A percentile compares a stretch with the other conserved stretches of the same genome.
Evolutionary conservation across 2,888 invertebrate species (phyloP).

Genomic region (Pteria penguin): DNA sequence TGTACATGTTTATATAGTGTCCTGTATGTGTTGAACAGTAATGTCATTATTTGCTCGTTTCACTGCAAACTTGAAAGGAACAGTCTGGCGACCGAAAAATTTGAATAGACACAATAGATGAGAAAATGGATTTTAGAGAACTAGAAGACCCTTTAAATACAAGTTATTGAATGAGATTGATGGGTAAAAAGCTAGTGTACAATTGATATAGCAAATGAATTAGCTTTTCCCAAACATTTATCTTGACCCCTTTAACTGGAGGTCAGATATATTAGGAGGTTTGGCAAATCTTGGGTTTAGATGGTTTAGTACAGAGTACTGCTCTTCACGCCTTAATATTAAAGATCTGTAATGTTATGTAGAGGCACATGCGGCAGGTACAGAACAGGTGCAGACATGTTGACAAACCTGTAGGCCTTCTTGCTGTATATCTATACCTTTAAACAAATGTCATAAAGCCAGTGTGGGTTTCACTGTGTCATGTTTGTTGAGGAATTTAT

Average conservation of each 20-base stretch:
- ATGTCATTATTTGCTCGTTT: too few species aligned
- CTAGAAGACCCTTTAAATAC: too few species aligned
- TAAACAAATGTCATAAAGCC: not conserved
- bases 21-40: too few species aligned
- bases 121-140: too few species aligned
- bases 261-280: not conserved
- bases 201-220: not conserved
- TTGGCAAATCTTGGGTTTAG: not conserved
- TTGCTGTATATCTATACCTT: not conserved
- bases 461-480: not conserved
- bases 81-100: too few species aligned
- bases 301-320: not conserved
- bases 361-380: too few species aligned
- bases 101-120: too few species aligned
- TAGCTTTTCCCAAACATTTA: not conserved
- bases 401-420: not conserved
- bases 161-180: too few species aligned
- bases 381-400: not conserved
- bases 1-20: too few species aligned
- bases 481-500: not conserved
- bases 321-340: not conserved
- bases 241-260: not conserved
- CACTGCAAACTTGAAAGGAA: too few species aligned
- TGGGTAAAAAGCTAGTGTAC: too few species aligned
- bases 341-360: too few species aligned